Percentiles rank a stretch among this genome's conserved stretches.
Evolutionary conservation across 2,113 vertebrate genomes (phyloP).

Genomic region (human): GRCh38 chr9:101942001-101942500

Average conservation of each 20-base stretch:
- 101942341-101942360: background rate
- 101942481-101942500: background rate
- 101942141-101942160: constrained; percentile 44
- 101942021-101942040: constrained; percentile 39
- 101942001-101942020: constrained; percentile 16
- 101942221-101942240: background rate
- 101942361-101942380: background rate
- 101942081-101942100: background rate
- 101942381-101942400: background rate
- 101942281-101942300: background rate
- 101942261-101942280: background rate
- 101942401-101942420: background rate
- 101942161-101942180: constrained; percentile 49
- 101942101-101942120: constrained; percentile 28
- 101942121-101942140: constrained; percentile 17
- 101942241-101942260: background rate
- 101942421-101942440: background rate
- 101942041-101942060: constrained; percentile 37
- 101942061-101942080: constrained; percentile 43
- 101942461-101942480: background rate
- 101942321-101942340: background rate
- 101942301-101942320: background rate
- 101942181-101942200: background rate
- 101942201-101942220: background rate
- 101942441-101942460: background rate